phyloP scores from a whole-genome alignment of 2,888 invertebrate genomes.

The Tipula helvola region DNA sequence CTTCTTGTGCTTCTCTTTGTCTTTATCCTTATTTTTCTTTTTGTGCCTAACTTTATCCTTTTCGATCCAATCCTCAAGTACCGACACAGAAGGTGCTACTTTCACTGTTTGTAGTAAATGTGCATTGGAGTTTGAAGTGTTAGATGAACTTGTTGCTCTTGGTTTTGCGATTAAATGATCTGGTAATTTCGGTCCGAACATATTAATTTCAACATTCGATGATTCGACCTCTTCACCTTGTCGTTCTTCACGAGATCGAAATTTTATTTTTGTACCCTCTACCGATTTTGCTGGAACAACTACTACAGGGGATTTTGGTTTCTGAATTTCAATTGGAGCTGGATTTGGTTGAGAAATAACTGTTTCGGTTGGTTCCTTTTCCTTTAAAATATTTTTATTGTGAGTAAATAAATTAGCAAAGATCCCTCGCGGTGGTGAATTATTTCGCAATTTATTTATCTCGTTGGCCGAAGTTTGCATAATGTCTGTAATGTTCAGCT shows the following conservation, averaged over 20 bases:
- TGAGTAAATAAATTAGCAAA: slow-evolving; percentile 35
- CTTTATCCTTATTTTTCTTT: slow-evolving; percentile 16
- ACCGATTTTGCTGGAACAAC: neutral
- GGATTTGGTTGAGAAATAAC: neutral
- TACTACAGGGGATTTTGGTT: too few species aligned
- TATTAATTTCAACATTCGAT: neutral
- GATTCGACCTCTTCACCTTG: neutral
- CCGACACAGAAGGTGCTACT: slow-evolving; percentile 15
- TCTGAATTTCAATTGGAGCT: neutral
- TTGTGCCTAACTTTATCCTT: slow-evolving; percentile 15
- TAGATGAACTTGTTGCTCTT: neutral
- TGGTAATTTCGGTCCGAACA: slow-evolving; percentile 6
- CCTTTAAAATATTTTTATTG: neutral
- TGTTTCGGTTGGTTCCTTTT: neutral
- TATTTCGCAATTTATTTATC: slow-evolving; percentile 47
- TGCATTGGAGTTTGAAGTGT: neutral
- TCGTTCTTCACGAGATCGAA: neutral
- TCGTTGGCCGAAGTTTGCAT: slow-evolving; percentile 31
- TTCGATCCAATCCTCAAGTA: slow-evolving; percentile 23
- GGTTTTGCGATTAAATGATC: neutral
- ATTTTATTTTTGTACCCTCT: neutral
- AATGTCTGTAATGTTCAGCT: neutral
- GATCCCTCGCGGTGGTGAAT: slow-evolving; percentile 58
- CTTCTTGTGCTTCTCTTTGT: slow-evolving; percentile 17
- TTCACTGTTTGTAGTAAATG: slow-evolving; percentile 9